phyloP scores from a whole-genome alignment of 2,113 vertebrate genomes.

The Callionymus lyra region DNA sequence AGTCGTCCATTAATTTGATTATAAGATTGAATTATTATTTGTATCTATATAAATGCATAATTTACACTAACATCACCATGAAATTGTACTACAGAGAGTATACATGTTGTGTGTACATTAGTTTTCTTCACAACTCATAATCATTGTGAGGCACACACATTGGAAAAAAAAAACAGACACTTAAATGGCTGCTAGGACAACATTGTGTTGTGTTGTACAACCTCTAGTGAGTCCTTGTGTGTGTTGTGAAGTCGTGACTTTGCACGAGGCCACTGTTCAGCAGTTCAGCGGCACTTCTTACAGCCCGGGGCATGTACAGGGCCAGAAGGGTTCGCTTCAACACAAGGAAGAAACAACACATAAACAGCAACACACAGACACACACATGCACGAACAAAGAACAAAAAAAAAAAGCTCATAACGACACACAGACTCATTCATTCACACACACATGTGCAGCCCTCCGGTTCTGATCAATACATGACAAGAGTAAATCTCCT shows the following conservation, averaged over 20 bases:
- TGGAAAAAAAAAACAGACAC: too few species aligned
- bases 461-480: constrained; percentile 69
- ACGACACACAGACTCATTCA: constrained; percentile 15
- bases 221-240: constrained; percentile 4
- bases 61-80: too few species aligned
- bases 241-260: constrained; percentile 38
- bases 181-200: too few species aligned
- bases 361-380: constrained; percentile 16
- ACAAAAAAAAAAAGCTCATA: constrained; percentile 35
- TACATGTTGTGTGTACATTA: too few species aligned
- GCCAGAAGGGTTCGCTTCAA: constrained; percentile 56
- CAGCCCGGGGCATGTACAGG: constrained; percentile 53
- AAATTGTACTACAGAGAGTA: too few species aligned
- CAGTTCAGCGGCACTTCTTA: constrained; percentile 58
- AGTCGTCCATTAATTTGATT: too few species aligned
- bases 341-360: constrained; percentile 46
- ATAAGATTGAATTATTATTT: too few species aligned
- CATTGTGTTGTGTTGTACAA: too few species aligned
- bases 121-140: too few species aligned
- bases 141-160: too few species aligned
- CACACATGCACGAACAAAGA: constrained; percentile 27
- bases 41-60: too few species aligned
- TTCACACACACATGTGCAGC: constrained; percentile 24
- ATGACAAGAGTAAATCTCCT: constrained; percentile 70
- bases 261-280: constrained; percentile 57